Evolutionary conservation across 2,113 vertebrate species (phyloP).

Genomic region (Varanus salvator): DNA sequence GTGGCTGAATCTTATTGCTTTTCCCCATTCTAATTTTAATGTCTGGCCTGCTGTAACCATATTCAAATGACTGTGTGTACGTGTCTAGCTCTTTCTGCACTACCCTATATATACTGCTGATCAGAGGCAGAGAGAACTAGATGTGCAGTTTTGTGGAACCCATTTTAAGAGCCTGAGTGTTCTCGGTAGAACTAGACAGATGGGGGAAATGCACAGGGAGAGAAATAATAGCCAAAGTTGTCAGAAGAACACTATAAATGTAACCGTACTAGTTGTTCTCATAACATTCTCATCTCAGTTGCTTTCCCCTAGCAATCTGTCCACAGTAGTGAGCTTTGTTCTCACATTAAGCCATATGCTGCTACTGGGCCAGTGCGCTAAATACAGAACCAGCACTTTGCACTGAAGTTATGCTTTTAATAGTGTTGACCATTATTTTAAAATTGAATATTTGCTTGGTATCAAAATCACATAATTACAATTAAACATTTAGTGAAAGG

Average conservation of each 20-base stretch:
- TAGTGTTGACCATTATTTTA: conserved; percentile 41
- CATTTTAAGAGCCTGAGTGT: conserved; percentile 40
- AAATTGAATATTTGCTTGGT: conserved; percentile 31
- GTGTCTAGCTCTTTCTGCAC: background rate
- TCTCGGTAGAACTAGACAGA: conserved; percentile 51
- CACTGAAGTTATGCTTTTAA: conserved; percentile 17
- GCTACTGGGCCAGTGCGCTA: conserved; percentile 27
- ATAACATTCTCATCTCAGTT: conserved; percentile 31
- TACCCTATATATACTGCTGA: background rate
- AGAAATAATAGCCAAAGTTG: conserved; percentile 50
- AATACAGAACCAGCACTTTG: conserved; percentile 49
- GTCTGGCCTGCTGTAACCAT: background rate
- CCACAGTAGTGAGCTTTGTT: conserved; percentile 46
- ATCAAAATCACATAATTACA: background rate
- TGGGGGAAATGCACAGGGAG: conserved; percentile 46
- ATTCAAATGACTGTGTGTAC: background rate
- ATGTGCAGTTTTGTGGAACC: conserved; percentile 35
- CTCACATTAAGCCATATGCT: conserved; percentile 56
- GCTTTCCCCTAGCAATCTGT: conserved; percentile 49
- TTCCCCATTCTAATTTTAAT: background rate
- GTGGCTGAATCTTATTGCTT: background rate
- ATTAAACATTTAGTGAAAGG: background rate
- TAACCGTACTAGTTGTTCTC: conserved; percentile 52
- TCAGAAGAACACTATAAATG: conserved; percentile 26
- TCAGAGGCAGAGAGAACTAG: background rate